These are phyloP conservation scores for Sitophilus oryzae DNA, from an alignment of 1,140 invertebrate genomes.

Conservation along the genomic window DNA sequence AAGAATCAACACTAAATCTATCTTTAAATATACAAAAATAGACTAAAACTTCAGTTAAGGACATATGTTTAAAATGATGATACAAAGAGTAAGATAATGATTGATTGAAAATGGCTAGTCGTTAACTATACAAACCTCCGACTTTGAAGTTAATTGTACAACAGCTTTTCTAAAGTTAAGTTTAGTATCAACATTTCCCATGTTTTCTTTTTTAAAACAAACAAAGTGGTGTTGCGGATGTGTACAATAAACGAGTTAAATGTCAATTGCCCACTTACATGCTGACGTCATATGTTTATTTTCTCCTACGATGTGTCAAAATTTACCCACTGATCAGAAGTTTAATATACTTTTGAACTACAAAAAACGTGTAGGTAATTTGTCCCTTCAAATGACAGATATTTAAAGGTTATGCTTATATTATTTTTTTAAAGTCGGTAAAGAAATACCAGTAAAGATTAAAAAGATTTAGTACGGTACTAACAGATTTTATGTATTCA, in stretches of 20 bases:
- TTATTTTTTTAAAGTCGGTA: too few species aligned
- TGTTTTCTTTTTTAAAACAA: conserved; percentile 45
- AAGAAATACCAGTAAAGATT: too few species aligned
- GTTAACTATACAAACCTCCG: conserved; percentile 77
- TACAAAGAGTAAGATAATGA: too few species aligned
- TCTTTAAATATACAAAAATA: too few species aligned
- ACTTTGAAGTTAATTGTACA: conserved; percentile 92
- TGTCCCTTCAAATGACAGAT: too few species aligned
- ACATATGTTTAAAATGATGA: conserved; percentile 13
- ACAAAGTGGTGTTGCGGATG: conserved; percentile 4
- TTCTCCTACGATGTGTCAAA: background rate
- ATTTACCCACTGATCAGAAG: conserved; percentile 4
- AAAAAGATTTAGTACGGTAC: too few species aligned
- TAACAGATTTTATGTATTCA: too few species aligned
- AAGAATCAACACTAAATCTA: too few species aligned
- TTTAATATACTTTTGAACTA: too few species aligned
- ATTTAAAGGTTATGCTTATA: too few species aligned
- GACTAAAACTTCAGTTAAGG: conserved; percentile 1
- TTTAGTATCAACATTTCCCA: conserved; percentile 98
- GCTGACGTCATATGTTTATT: background rate
- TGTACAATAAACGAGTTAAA: background rate
- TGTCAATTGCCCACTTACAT: background rate
- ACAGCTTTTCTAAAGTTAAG: conserved; percentile 96
- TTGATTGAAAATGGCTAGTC: too few species aligned
- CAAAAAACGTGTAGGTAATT: too few species aligned